Evolutionary conservation across 2,797 vertebrate genomes (phyloP).

Genomic region (Enteromius fasciolatus): DNA sequence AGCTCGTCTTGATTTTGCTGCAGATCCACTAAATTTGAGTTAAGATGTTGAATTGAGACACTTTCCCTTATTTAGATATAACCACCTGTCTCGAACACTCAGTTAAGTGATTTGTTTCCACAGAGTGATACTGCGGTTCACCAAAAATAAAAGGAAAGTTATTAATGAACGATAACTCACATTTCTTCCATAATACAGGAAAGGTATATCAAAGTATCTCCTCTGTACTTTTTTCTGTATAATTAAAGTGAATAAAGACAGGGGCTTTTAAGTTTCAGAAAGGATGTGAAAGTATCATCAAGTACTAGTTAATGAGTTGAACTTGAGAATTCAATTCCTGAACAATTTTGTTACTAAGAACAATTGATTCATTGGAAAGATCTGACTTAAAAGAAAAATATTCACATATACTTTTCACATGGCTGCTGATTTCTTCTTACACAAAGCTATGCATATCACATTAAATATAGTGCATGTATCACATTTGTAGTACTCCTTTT

Average conservation of each 20-base stretch:
- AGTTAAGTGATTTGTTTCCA: neutral
- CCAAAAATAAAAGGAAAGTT: neutral
- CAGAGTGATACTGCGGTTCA: neutral
- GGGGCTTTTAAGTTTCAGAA: neutral
- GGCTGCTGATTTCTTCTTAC: neutral
- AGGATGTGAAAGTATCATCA: neutral
- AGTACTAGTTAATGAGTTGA: neutral
- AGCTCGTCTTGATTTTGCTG: conserved; percentile 56
- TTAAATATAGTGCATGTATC: neutral
- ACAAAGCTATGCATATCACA: neutral
- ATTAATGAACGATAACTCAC: conserved; percentile 7
- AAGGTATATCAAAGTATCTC: conserved; percentile 6
- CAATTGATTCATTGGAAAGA: neutral
- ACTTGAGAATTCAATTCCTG: neutral
- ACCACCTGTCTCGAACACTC: neutral
- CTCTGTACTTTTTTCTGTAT: neutral
- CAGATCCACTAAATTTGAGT: conserved; percentile 4
- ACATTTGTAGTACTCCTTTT: neutral
- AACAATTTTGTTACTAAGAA: neutral
- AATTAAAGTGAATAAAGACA: neutral
- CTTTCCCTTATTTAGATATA: neutral
- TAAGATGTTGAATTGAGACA: conserved; percentile 1
- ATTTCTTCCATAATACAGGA: neutral
- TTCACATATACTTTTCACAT: neutral
- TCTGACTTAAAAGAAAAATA: neutral